Percentiles rank a stretch among this genome's conserved stretches.
phyloP scores from a whole-genome alignment of 2,113 vertebrate species.

The Silurus meridionalis region DNA sequence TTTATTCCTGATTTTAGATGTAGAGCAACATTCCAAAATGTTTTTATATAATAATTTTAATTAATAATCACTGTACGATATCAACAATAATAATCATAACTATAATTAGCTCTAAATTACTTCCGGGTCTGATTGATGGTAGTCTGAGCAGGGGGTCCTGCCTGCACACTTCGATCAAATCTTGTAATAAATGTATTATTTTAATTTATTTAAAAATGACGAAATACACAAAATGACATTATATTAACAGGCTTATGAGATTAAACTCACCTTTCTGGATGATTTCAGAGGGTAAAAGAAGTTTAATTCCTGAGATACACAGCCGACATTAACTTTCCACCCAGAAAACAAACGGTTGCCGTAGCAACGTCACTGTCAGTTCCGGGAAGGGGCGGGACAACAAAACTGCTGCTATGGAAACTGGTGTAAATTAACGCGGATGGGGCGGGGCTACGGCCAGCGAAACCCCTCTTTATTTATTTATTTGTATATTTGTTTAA shows the following conservation, averaged over 20 bases:
- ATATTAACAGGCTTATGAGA: neutral
- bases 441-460: neutral
- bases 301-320: neutral
- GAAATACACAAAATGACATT: neutral
- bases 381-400: neutral
- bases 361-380: conserved; percentile 36
- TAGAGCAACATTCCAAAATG: neutral
- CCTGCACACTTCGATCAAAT: neutral
- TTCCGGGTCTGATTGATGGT: neutral
- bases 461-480: too few relatives aligned
- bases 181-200: neutral
- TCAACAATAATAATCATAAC: neutral
- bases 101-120: neutral
- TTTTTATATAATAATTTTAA: neutral
- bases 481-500: too few relatives aligned
- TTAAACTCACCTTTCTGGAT: neutral
- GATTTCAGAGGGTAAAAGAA: too few relatives aligned
- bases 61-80: neutral
- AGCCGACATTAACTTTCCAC: neutral
- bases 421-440: too few relatives aligned
- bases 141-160: neutral
- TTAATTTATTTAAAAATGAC: too few relatives aligned
- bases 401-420: neutral
- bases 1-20: neutral
- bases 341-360: conserved; percentile 57